A percentile compares a stretch with the other conserved stretches of the same genome.
These are phyloP conservation scores for Parnassius glacialis DNA, from an alignment of 2,888 invertebrate species.

Conservation along the genomic window DNA sequence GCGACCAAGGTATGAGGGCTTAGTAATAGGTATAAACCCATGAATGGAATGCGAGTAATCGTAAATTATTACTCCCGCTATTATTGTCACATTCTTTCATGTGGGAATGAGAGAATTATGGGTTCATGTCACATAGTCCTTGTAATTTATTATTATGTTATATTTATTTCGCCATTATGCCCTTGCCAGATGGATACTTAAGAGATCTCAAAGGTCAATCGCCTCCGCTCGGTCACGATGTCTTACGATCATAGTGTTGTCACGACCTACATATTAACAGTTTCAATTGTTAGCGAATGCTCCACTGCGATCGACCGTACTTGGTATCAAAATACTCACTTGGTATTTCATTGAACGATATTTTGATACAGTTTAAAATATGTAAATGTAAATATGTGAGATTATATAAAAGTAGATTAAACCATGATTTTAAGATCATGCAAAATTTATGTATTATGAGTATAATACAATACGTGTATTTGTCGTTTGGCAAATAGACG, in stretches of 20 bases:
- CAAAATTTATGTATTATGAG: neutral
- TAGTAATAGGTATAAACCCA: conserved; percentile 13
- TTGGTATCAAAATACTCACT: conserved; percentile 36
- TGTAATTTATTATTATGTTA: conserved; percentile 21
- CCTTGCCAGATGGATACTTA: conserved; percentile 53
- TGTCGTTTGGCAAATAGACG: conserved; percentile 31
- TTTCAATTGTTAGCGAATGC: conserved; percentile 57
- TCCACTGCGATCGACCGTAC: conserved; percentile 35
- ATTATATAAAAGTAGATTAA: conserved; percentile 35
- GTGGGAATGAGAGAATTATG: conserved; percentile 6
- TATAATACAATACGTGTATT: neutral
- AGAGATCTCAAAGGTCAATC: conserved; percentile 64
- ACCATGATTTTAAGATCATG: neutral
- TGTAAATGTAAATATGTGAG: neutral
- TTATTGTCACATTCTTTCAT: conserved; percentile 15
- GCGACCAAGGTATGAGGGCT: conserved; percentile 27
- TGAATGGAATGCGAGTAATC: conserved; percentile 25
- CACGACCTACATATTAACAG: conserved; percentile 75
- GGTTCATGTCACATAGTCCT: neutral
- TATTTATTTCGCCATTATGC: conserved; percentile 39
- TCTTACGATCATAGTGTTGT: conserved; percentile 60
- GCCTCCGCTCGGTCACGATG: conserved; percentile 66
- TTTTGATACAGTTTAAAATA: neutral
- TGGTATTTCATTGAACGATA: neutral
- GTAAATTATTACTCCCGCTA: conserved; percentile 16